Conservation (phyloP, 2,797 vertebrate genomes). For the Iguana delicatissima region DNA sequence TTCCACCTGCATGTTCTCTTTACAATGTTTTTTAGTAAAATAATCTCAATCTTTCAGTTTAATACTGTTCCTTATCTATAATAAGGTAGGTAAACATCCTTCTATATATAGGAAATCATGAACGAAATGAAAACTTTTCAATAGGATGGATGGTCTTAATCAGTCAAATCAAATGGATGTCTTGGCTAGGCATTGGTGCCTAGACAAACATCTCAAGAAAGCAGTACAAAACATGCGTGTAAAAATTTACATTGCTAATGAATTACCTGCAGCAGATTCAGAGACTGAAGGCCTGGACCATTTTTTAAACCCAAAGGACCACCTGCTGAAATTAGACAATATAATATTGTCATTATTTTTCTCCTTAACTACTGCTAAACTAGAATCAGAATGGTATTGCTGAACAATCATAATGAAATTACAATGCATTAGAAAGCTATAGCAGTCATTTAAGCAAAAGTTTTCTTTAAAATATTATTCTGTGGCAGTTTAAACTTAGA, state of each 20-base stretch:
- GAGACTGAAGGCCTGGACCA: conserved; percentile 88
- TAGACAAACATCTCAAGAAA: neutral
- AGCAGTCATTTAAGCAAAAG: neutral
- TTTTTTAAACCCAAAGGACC: conserved; percentile 93
- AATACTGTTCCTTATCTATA: neutral
- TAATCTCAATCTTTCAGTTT: neutral
- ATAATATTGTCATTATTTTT: neutral
- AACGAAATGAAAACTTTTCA: neutral
- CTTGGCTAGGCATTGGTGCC: neutral
- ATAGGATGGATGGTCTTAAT: conserved; percentile 12
- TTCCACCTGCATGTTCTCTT: too few relatives aligned
- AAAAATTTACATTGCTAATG: neutral
- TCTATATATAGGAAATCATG: neutral
- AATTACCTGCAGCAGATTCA: conserved; percentile 96
- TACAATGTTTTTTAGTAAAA: neutral
- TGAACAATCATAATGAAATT: neutral
- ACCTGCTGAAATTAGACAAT: conserved; percentile 79
- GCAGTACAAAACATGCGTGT: conserved; percentile 25
- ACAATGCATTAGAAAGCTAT: neutral
- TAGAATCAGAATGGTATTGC: neutral
- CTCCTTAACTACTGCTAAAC: neutral
- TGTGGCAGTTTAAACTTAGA: neutral
- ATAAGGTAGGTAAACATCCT: neutral
- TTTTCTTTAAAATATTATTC: neutral
- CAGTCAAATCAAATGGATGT: conserved; percentile 22